Percentiles rank a stretch among this genome's conserved stretches.
phyloP scores from a whole-genome alignment of 2,888 invertebrate genomes.

The Galerucella calmariensis region DNA sequence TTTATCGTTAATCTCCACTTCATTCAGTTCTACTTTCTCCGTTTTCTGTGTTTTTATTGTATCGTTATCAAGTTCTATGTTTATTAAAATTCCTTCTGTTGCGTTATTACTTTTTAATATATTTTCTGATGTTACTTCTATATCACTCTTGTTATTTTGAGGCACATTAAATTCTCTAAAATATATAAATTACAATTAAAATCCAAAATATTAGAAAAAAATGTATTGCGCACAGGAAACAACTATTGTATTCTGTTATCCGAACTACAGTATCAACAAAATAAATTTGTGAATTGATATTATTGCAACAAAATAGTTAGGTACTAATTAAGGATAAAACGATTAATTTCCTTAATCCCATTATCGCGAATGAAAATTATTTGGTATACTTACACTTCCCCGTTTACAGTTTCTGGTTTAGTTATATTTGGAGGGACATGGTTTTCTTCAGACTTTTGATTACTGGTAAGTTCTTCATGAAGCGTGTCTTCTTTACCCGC shows the following conservation, averaged over 20 bases:
- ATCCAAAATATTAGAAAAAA: background rate
- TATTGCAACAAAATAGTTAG: too few species aligned
- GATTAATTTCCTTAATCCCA: background rate
- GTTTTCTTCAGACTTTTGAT: slow-evolving; percentile 37
- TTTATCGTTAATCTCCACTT: slow-evolving; percentile 29
- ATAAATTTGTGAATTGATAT: too few species aligned
- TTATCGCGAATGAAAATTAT: background rate
- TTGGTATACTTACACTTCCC: slow-evolving; percentile 43
- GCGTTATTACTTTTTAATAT: slow-evolving; percentile 12
- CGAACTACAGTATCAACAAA: too few species aligned
- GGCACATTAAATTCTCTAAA: slow-evolving; percentile 41
- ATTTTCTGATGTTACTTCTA: slow-evolving; percentile 28
- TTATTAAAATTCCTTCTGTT: slow-evolving; percentile 9
- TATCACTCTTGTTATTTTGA: slow-evolving; percentile 38
- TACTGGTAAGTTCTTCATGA: slow-evolving; percentile 42
- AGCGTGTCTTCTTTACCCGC: slow-evolving; percentile 40
- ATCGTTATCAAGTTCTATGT: slow-evolving; percentile 8
- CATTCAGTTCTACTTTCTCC: slow-evolving; percentile 12
- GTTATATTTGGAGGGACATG: slow-evolving; percentile 32
- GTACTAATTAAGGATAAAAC: too few species aligned
- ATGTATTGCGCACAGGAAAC: background rate
- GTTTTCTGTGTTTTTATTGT: slow-evolving; percentile 5
- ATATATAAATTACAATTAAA: slow-evolving; percentile 5
- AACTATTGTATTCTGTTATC: too few species aligned
- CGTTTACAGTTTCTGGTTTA: slow-evolving; percentile 27